Conservation (phyloP, 2,113 vertebrate species). For the Felis chaus region DNA sequence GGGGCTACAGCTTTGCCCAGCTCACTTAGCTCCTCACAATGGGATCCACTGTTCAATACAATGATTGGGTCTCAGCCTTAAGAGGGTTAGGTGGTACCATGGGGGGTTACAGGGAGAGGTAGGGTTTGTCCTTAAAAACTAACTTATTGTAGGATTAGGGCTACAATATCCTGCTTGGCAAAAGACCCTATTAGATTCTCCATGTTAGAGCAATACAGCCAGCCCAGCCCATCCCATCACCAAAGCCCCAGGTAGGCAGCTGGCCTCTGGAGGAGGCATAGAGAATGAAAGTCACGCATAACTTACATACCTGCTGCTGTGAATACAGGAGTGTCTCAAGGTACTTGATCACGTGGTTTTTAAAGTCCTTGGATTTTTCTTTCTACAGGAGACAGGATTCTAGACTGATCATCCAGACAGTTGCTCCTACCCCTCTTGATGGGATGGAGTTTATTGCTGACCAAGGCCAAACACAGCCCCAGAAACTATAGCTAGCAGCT, state of each 20-base stretch:
- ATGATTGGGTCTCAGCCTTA: background rate
- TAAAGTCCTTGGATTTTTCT: constrained; percentile 96
- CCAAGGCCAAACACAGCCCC: constrained; percentile 6
- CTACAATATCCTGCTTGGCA: background rate
- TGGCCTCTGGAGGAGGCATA: background rate
- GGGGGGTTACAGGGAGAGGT: background rate
- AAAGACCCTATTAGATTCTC: background rate
- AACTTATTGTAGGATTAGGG: background rate
- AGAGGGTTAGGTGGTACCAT: background rate
- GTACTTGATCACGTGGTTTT: constrained; percentile 93
- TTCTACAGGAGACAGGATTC: constrained; percentile 86
- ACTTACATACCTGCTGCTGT: constrained; percentile 93
- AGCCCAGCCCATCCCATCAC: background rate
- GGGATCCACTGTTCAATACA: background rate
- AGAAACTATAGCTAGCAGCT: background rate
- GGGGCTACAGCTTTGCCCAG: background rate
- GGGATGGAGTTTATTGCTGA: constrained; percentile 5
- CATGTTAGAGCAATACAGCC: background rate
- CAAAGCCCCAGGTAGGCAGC: background rate
- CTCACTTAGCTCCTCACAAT: background rate
- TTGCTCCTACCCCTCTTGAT: constrained; percentile 13
- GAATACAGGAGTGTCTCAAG: constrained; percentile 92
- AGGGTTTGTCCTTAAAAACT: background rate
- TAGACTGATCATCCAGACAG: constrained; percentile 32
- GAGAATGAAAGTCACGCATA: background rate